These are phyloP conservation scores for Dendrocincla fuliginosa DNA, from an alignment of 2,797 vertebrate species.

Conservation along the genomic window DNA sequence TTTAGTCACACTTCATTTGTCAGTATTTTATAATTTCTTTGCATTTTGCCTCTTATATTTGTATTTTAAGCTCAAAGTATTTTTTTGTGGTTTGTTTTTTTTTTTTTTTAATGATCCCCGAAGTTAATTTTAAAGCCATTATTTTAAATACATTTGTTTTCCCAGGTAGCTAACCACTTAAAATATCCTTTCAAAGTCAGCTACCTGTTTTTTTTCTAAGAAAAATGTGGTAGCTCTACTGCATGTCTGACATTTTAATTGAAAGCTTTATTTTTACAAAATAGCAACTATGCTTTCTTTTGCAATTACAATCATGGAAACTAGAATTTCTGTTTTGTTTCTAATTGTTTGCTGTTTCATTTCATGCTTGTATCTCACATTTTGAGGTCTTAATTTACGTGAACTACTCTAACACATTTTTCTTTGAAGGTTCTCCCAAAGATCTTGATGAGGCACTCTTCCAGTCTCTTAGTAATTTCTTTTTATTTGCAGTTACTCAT, in stretches of 20 bases:
- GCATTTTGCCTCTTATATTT: conserved; percentile 64
- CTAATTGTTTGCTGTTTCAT: conserved; percentile 80
- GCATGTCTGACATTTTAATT: conserved; percentile 67
- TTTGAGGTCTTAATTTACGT: conserved; percentile 80
- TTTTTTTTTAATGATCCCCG: conserved; percentile 47
- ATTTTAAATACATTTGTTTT: conserved; percentile 67
- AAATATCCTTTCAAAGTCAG: conserved; percentile 50
- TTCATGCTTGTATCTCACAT: conserved; percentile 80
- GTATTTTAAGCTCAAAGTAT: conserved; percentile 67
- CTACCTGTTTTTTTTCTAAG: conserved; percentile 77
- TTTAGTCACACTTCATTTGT: conserved; percentile 69
- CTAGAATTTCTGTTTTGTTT: conserved; percentile 69
- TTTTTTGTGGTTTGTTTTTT: conserved; percentile 14
- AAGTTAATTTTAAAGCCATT: conserved; percentile 58
- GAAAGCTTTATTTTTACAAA: conserved; percentile 54
- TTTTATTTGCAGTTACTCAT: conserved; percentile 83
- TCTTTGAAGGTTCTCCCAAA: conserved; percentile 87
- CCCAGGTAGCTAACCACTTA: conserved; percentile 58
- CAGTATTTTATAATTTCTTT: conserved; percentile 72
- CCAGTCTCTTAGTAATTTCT: conserved; percentile 84
- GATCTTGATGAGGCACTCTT: conserved; percentile 83
- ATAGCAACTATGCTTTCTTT: conserved; percentile 63
- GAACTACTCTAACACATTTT: conserved; percentile 84
- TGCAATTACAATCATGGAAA: conserved; percentile 58
- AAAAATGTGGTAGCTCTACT: conserved; percentile 74